Base-by-base conservation (phyloP, 1,140 invertebrate genomes). In the Temnothorax longispinosus region DNA sequence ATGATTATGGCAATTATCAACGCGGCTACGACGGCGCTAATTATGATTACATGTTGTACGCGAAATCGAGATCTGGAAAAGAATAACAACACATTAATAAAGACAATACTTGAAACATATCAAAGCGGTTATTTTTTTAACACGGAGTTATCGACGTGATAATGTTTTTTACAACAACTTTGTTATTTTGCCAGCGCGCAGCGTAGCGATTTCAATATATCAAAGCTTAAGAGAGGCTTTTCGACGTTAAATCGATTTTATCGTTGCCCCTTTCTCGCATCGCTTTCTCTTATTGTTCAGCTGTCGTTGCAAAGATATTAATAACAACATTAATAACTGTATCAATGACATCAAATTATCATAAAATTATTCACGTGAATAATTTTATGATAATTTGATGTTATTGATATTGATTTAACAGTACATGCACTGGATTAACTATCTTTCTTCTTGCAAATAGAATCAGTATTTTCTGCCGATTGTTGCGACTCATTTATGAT, bases 1-100 rank as follows among this genome's bases (percentile, higher is more conserved):
- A 92, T 89, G n/a, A 92, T 88, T 67, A 94, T 65, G 3, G 89
- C 80, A 5, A 93, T 44, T 27, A 94, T 38, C 18, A 93, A 41
- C 35, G 88, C 88, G 0, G 87, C 15, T 41, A 91, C 13, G 44
- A 92, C 38, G 6, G 91, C 54, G 0, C 71, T 62, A 0, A 76
- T 87, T 58, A 93, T 75, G 50, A 93, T 60, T 0, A 89, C 74
- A 27, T 80, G 75, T 81, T 80, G 91, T 5, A 65, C 84, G 52
- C 80, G 76, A 38, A 89, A 86, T 21, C 87, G 90, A 21, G 91
- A 91, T 78, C 94, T 94, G 81, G 35, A 92, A 94, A 18, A 64
- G 44, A 78, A 18, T 3, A 67, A 47, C 21, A 41, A 21, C n/a
- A n/a, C 15, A 56, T 11, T 18, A 11, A 60, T 60, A 13, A 76